Evolutionary conservation across 2,888 invertebrate species (phyloP).

Genomic region (Leucophenga montana): DNA sequence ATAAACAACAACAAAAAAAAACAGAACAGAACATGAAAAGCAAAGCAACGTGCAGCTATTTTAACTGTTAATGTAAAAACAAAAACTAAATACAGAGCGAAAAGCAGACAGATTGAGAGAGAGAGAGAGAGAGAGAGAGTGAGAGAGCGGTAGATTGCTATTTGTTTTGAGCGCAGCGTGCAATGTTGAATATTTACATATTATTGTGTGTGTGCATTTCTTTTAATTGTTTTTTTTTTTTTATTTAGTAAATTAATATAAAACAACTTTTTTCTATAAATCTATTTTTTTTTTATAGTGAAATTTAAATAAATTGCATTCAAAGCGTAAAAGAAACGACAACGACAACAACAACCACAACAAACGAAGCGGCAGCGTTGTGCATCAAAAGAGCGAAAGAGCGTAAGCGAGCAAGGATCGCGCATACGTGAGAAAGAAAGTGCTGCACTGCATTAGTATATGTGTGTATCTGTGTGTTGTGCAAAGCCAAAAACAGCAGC

Average conservation of each 20-base stretch:
- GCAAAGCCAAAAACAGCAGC: background rate
- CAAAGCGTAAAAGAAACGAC: conserved; percentile 31
- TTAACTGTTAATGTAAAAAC: background rate
- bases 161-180: too few species aligned
- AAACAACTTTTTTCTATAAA: background rate
- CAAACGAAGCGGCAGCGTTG: conserved; percentile 15
- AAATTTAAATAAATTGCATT: too few species aligned
- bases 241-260: too few species aligned
- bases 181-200: too few species aligned
- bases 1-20: conserved; percentile 23
- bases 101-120: conserved; percentile 16
- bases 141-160: too few species aligned
- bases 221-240: too few species aligned
- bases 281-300: too few species aligned
- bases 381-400: too few species aligned
- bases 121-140: background rate
- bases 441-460: background rate
- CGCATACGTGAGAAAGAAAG: conserved; percentile 7
- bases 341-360: conserved; percentile 35
- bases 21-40: conserved; percentile 30
- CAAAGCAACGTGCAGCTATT: too few species aligned
- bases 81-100: background rate
- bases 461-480: conserved; percentile 2
- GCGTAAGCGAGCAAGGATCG: too few species aligned
- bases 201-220: too few species aligned